These are phyloP conservation scores for Anisognathus igniventris DNA, from an alignment of 2,797 vertebrate species.

Conservation along the genomic window DNA sequence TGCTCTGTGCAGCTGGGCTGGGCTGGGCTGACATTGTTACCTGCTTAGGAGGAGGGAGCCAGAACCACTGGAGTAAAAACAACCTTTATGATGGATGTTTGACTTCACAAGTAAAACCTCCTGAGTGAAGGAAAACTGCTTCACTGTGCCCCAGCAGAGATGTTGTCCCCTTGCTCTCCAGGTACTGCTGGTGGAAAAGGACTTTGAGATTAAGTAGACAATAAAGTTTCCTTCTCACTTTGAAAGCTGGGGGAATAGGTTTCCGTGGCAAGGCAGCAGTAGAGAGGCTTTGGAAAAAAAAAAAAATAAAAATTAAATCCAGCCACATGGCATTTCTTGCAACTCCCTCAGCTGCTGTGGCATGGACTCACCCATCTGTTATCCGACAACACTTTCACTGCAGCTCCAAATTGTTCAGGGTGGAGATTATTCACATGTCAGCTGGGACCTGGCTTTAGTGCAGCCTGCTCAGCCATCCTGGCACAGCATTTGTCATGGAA, in stretches of 20 bases:
- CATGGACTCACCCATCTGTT: constrained; percentile 41
- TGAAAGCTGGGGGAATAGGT: constrained; percentile 35
- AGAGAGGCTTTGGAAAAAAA: neutral
- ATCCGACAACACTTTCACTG: neutral
- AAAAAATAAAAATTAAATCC: neutral
- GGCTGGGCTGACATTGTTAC: neutral
- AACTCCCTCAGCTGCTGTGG: constrained; percentile 21
- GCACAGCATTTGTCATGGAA: constrained; percentile 45
- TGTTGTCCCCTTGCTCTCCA: neutral
- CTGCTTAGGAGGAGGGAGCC: neutral
- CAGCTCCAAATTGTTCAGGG: constrained; percentile 8
- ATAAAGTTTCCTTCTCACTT: constrained; percentile 44
- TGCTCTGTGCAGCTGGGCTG: constrained; percentile 9
- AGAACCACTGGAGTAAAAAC: neutral
- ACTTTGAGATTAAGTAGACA: constrained; percentile 34
- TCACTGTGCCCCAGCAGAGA: neutral
- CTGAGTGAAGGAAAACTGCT: constrained; percentile 15
- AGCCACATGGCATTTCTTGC: constrained; percentile 7
- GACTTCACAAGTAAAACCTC: constrained; percentile 1
- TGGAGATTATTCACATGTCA: constrained; percentile 46
- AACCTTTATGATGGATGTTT: constrained; percentile 34
- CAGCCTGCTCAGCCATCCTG: neutral
- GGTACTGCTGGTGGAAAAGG: neutral
- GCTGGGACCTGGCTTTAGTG: constrained; percentile 14
- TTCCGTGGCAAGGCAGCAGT: neutral